Evolutionary conservation across 1,140 invertebrate genomes (phyloP).

Genomic region (Drosophila grimshawi): DNA sequence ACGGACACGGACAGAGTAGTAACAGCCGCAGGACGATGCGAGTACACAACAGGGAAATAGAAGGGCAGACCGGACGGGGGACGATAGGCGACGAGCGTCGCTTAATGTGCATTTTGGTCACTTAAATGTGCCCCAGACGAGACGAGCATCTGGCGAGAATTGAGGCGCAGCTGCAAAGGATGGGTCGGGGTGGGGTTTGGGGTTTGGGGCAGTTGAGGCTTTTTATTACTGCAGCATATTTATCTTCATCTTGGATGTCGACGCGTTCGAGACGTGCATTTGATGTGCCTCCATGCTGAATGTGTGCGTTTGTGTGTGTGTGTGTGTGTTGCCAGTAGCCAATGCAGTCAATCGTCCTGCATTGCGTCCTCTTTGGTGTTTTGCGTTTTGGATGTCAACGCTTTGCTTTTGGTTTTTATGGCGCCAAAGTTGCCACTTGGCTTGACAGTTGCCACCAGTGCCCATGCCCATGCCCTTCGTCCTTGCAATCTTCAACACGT

Average conservation of each 20-base stretch:
- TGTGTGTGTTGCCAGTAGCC: slow-evolving; percentile 20
- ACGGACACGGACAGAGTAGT: slow-evolving; percentile 1
- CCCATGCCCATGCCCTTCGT: not conserved
- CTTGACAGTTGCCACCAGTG: slow-evolving; percentile 7
- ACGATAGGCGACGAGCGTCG: slow-evolving; percentile 42
- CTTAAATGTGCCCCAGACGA: slow-evolving; percentile 57
- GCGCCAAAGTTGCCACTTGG: slow-evolving; percentile 52
- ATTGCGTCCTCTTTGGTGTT: slow-evolving; percentile 55
- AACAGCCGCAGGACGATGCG: slow-evolving; percentile 38
- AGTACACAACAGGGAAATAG: slow-evolving; percentile 12
- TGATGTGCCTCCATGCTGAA: slow-evolving; percentile 46
- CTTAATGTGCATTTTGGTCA: slow-evolving; percentile 67
- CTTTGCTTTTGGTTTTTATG: slow-evolving; percentile 59
- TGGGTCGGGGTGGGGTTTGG: not conserved
- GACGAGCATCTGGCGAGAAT: slow-evolving; percentile 4
- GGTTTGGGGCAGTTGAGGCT: slow-evolving; percentile 24
- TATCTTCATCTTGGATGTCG: slow-evolving; percentile 66
- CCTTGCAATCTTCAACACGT: slow-evolving; percentile 17
- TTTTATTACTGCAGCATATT: slow-evolving; percentile 69
- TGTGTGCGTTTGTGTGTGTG: slow-evolving; percentile 21
- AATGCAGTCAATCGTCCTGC: slow-evolving; percentile 62
- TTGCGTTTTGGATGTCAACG: slow-evolving; percentile 59
- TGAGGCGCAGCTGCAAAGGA: not conserved
- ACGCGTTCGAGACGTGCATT: slow-evolving; percentile 62
- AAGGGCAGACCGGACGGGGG: not conserved